Evolutionary conservation across 1,140 invertebrate species (phyloP), one percentile per base, ranked within the genome.

Genomic region (Globodera rostochiensis): DNA sequence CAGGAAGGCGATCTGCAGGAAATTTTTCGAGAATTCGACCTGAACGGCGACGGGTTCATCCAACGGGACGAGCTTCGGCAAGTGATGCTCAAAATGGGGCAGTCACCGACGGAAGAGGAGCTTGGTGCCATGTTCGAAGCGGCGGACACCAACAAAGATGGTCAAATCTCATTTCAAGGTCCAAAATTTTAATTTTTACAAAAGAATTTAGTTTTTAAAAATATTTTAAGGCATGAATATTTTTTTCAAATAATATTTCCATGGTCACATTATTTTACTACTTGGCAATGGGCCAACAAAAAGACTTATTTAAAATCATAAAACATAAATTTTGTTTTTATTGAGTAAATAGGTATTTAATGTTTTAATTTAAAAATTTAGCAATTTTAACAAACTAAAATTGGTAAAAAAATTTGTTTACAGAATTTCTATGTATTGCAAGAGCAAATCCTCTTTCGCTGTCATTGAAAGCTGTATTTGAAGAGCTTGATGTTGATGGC

Each of bases 1-100:
- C 67, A 79, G 60, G 88, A 89, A 67, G 88, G 90, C 19, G 88
- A 89, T 77, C 77, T 89, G 64, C 85, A 84, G 15, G 86, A 84
- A 80, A 89, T 89, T 69, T 89, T 89, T 74, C 80, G 80, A 66
- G 88, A 89, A 74, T 89, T 89, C 64, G 88, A 89, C 74, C 53
- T 89, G 5, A 89, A 89, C 77, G 88, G 88, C 25, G 88, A 89
- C 80, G 88, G 88, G 46, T 89, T 82, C 66, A 89, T 89, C 73
- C 88, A 89, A 73, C 87, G 87, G 83, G 83, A 90, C 66, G 88
- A 89, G 80, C 83, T 89, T 19, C 79, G 80, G 19, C 80, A 86
- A 19, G 88, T 89, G 6, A 90, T 89, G 88, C 87, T 87, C 47
- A 90, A 89, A 83, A 89, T 89, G 88, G 88, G 89, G 53, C 88